Evolutionary conservation across 2,797 vertebrate genomes (phyloP).

Genomic region (Vultur gryphus): DNA sequence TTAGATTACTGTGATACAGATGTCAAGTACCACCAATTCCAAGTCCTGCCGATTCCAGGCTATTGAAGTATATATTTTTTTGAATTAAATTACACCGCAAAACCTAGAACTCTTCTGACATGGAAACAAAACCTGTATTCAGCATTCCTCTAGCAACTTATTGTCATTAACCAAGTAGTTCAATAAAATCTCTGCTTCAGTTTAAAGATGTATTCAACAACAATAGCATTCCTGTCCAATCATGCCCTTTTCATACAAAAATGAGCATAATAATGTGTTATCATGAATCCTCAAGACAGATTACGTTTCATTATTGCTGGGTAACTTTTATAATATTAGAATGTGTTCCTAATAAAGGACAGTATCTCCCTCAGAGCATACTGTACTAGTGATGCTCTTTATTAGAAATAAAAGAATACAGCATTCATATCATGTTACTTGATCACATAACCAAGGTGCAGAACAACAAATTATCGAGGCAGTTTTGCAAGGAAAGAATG

Average conservation of each 20-base stretch:
- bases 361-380: constrained; percentile 22
- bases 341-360: constrained; percentile 44
- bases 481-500: background rate
- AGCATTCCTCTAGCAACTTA: background rate
- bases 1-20: background rate
- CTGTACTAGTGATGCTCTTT: background rate
- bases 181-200: constrained; percentile 2
- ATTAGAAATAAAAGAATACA: background rate
- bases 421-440: constrained; percentile 10
- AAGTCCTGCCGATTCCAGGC: background rate
- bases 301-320: constrained; percentile 48
- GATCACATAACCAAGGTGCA: constrained; percentile 23
- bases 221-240: background rate
- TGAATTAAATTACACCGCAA: background rate
- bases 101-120: background rate
- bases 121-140: background rate
- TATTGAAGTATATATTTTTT: background rate
- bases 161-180: background rate
- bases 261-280: constrained; percentile 24
- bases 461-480: constrained; percentile 21
- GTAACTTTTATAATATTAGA: constrained; percentile 39
- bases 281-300: constrained; percentile 43
- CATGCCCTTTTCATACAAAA: constrained; percentile 35
- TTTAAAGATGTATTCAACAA: constrained; percentile 17
- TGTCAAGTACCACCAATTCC: background rate